Base-by-base conservation (phyloP, 2,888 invertebrate species). In the Helicoverpa assulta region DNA sequence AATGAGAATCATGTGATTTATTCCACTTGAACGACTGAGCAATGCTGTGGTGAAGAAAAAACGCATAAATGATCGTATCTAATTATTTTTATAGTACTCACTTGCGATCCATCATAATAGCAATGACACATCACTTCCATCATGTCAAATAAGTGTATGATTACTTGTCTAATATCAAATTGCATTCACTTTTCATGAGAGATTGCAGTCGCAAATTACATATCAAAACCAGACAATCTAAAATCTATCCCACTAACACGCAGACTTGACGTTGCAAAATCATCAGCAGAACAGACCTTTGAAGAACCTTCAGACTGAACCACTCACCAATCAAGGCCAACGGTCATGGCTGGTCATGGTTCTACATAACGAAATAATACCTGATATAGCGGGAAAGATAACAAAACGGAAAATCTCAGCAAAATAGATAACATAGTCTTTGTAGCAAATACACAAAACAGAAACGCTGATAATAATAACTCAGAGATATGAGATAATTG, bases 301-400 rank as follows among this genome's bases (percentile, higher is more conserved):
- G 81, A 87, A 88, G 79, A 89, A 83, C 89, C 90, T 92, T 90
- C 90, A 85, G 84, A 80, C 84, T 81, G 88, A 86, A 86, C 92
- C 95, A 88, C 89, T 94, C 94, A 93, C 94, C 85, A 82, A 83
- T 87, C 90, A 94, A 94, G 94, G 95, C 92, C 90, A 83, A 75
- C 88, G 90, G 94, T 94, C 94, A 94, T 84, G 94, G 94, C 90
- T 91, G 94, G 92, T 88, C 90, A 92, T 92, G 91, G 93, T 89
- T 82, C 93, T 85, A 92, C 82, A 89, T 91, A 89, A 82, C 80
- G 80, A 82, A 62, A 33, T 76, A 81, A 84, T 78, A 78, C 82
- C 81, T 83, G 68, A 76, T 81, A 73, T 81, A 81, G 77, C 75
- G 75, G 77, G 64, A 76, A 80, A 83, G 74, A 78, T 76, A 80